Base-by-base conservation (phyloP, 2,888 invertebrate species). In the Hypselothyrea guttata region DNA sequence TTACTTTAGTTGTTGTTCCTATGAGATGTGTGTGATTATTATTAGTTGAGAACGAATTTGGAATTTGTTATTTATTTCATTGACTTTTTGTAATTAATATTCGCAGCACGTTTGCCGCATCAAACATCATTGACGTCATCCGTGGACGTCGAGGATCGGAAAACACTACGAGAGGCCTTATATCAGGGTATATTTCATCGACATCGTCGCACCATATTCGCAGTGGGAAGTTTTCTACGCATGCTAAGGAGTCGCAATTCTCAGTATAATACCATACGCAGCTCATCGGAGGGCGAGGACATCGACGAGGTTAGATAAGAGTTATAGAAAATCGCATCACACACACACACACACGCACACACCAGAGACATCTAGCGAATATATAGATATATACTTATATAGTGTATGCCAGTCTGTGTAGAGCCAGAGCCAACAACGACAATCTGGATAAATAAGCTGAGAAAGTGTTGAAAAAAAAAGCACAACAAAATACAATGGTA, bases 131-230 rank as follows among this genome's bases (percentile, higher is more conserved):
- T 93, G 55, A 91, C 91, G 63, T 92, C 93, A 35, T 92, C 92
- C 70, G 92, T 93, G 40, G 93, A 93, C 64, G 92, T 93, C 41
- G 93, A 93, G 79, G 93, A 93, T 88, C 90, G 94, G 73, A 94
- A 94, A 89, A 93, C 94, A 44, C 75, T 89, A 67, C 91, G 94
- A 68, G 94, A 94, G 88, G 94, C 94, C 63, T 90, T 94, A 76
- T 94, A 94, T 88, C 94, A 94, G 90, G 94, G 94, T 89, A 94
- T 94, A 87, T 94, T 94, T 89, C 94, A 94, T 91, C 92, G 94
- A 73, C 94, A 94, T 90, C 91, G 94, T 69, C 91, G 94, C 86
- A 94, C 94, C 61, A 94, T 94, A 75, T 94, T 94, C 87, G 94
- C 94, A 5, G 92, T 94, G 52, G 94, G 94, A 46, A 94, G 94